Base-by-base conservation (phyloP, 2,888 invertebrate genomes). In the Sympetrum striolatum region DNA sequence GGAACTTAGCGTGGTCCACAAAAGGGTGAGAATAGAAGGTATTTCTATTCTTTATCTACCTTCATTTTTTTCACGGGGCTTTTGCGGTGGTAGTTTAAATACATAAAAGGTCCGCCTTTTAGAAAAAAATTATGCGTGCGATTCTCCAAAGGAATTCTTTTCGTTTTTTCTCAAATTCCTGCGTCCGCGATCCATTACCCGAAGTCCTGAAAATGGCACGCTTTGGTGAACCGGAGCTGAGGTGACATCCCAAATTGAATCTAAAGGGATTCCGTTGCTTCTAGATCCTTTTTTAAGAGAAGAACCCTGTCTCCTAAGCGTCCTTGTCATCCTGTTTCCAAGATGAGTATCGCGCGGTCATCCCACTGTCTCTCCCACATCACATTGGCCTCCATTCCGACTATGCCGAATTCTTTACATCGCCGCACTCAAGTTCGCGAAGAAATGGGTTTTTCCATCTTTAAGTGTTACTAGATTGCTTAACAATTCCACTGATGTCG, bases 271-370 rank as follows among this genome's bases (percentile, higher is more conserved):
- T 31, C 73, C 73, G 31, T 73, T 73, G 73, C 73, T 14, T 25
- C 31, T 10, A 73, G 73, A 73, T 31, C 31, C 73, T 31, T 18
- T 44, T n/a, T 15, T 35, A 64, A 86, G 60, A 37, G 86, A 86
- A 60, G 86, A 86, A 64, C 37, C 60, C 60, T 60, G 86, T 60
- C 37, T 86, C 86, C 37, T 35, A 37, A n/a, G 60, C 58, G 86
- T n/a, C 86, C 60, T 86, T 64, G 60, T 60, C 58, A 60, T 86
- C 86, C 60, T 37, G 60, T 86, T 86, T 37, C 86, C 60, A 37
- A 35, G 64, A 64, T n/a, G 60, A 39, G 60, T 86, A 86, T 73
- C 73, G 15, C 14, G 73, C 73, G 73, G 73, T 31, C 25, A 73
- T 73, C 73, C 31, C 73, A 73, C 25, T 73, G 73, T 73, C 73